Evolutionary conservation across 2,113 vertebrate species (phyloP).

Genomic region (Corythornis madagascariensis): DNA sequence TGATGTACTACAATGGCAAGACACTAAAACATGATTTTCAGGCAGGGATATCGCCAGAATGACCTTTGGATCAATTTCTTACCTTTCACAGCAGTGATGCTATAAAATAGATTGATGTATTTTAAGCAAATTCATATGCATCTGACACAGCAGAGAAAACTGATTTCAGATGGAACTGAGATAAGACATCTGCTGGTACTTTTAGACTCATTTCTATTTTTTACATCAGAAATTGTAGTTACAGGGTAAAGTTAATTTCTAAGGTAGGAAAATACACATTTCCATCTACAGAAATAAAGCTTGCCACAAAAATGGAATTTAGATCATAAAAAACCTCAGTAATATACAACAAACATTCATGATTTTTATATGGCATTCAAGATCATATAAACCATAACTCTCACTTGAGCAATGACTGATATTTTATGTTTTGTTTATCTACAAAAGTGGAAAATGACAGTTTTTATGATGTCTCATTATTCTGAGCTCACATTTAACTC

Average conservation of each 20-base stretch:
- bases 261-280: background rate
- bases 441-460: background rate
- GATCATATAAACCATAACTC: background rate
- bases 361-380: background rate
- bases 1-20: accelerated
- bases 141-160: background rate
- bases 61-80: background rate
- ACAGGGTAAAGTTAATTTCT: background rate
- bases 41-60: background rate
- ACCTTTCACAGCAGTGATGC: background rate
- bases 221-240: background rate
- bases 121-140: background rate
- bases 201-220: background rate
- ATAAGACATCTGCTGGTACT: background rate
- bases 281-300: background rate
- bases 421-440: background rate
- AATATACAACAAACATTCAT: background rate
- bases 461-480: background rate
- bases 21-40: background rate
- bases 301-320: background rate
- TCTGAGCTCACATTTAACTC: background rate
- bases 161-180: background rate
- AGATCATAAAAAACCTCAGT: background rate
- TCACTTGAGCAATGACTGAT: background rate
- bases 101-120: background rate